Conservation (phyloP, 2,113 vertebrate species). For the Sus scrofa region T2T-Sscrofa CM000830.6:34465001-34465500, state of each 20-base stretch:
- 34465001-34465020: neutral
- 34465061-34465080: neutral
- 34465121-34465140: conserved; percentile 33
- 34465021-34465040: neutral
- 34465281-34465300: neutral
- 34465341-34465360: neutral
- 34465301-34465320: conserved; percentile 35
- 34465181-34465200: conserved; percentile 8
- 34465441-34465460: neutral
- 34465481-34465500: neutral
- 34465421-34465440: neutral
- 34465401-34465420: neutral
- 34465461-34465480: neutral
- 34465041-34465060: neutral
- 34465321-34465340: conserved; percentile 8
- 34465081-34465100: neutral
- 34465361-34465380: neutral
- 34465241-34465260: neutral
- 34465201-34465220: conserved; percentile 6
- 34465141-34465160: conserved; percentile 30
- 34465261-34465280: conserved; percentile 26
- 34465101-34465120: conserved; percentile 35
- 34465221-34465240: neutral
- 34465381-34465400: conserved; percentile 28
- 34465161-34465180: conserved; percentile 8